phyloP scores from a whole-genome alignment of 2,888 invertebrate species.

The Pardosa pseudoannulata region DNA sequence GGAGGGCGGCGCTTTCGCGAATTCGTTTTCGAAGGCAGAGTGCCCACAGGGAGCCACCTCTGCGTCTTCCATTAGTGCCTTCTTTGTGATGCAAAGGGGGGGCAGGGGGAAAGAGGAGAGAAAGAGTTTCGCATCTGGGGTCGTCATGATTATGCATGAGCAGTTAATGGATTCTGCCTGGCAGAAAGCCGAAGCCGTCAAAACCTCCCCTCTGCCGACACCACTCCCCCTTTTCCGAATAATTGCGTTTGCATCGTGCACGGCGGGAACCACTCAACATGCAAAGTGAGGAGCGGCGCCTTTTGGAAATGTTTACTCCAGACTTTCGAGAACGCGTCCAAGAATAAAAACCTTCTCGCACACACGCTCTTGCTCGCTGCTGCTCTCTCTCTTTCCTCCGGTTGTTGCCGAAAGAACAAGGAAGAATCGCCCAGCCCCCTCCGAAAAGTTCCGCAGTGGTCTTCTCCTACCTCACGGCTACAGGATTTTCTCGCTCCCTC shows the following conservation, averaged over 20 bases:
- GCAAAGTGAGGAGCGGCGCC: not conserved
- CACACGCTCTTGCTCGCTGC: too few species aligned
- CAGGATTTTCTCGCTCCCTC: too few species aligned
- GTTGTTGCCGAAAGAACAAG: too few species aligned
- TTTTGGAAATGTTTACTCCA: not conserved
- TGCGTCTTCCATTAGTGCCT: not conserved
- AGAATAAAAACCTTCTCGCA: too few species aligned
- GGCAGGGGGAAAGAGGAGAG: not conserved
- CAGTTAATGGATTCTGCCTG: not conserved
- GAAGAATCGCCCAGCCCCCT: too few species aligned
- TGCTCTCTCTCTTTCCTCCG: too few species aligned
- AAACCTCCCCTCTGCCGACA: too few species aligned
- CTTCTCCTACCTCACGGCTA: too few species aligned
- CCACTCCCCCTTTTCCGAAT: too few species aligned
- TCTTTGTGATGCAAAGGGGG: not conserved
- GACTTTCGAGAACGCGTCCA: not conserved
- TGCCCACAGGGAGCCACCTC: not conserved
- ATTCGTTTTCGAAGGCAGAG: not conserved
- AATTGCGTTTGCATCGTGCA: slow-evolving; percentile 7
- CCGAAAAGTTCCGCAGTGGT: too few species aligned
- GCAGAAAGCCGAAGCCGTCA: not conserved
- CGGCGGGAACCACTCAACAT: not conserved
- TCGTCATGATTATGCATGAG: slow-evolving; percentile 19
- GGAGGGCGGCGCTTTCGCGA: not conserved
- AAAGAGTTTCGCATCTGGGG: not conserved